Percentiles rank a stretch among this genome's conserved stretches.
These are phyloP conservation scores for Falco concolor DNA, from an alignment of 2,797 vertebrate genomes.

Conservation along the genomic window DNA sequence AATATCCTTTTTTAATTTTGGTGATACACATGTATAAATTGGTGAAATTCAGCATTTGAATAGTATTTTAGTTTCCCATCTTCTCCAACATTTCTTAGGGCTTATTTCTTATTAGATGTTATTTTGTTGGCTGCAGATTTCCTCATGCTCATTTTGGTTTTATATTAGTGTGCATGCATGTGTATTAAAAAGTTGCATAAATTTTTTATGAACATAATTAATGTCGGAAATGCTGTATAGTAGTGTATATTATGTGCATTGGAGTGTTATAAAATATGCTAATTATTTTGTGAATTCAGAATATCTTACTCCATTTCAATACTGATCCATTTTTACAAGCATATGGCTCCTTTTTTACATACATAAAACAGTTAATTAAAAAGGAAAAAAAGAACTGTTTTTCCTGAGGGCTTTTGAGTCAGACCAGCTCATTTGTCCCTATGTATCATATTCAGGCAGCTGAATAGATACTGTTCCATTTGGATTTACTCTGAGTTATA, in stretches of 20 bases:
- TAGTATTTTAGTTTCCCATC: background rate
- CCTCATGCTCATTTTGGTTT: background rate
- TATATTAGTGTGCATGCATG: background rate
- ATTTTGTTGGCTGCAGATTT: background rate
- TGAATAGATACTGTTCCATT: background rate
- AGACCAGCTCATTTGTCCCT: background rate
- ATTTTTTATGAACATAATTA: constrained; percentile 17
- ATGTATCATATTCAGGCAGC: background rate
- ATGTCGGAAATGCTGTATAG: background rate
- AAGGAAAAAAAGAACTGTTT: background rate
- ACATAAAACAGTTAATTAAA: constrained; percentile 1
- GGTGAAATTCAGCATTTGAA: background rate
- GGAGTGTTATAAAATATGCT: background rate
- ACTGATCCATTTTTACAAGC: constrained; percentile 14
- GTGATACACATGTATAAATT: background rate
- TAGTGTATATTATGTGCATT: background rate
- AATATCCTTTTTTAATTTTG: constrained; percentile 82
- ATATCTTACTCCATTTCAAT: constrained; percentile 17
- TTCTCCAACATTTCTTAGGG: background rate
- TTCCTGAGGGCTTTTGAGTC: background rate
- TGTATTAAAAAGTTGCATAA: background rate
- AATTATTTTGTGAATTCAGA: constrained; percentile 30
- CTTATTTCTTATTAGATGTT: background rate
- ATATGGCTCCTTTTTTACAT: background rate
- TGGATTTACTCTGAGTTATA: background rate